Evolutionary conservation across 2,888 invertebrate species (phyloP), one percentile per base, ranked within the genome.

Genomic region (Chouioia cunea): DNA sequence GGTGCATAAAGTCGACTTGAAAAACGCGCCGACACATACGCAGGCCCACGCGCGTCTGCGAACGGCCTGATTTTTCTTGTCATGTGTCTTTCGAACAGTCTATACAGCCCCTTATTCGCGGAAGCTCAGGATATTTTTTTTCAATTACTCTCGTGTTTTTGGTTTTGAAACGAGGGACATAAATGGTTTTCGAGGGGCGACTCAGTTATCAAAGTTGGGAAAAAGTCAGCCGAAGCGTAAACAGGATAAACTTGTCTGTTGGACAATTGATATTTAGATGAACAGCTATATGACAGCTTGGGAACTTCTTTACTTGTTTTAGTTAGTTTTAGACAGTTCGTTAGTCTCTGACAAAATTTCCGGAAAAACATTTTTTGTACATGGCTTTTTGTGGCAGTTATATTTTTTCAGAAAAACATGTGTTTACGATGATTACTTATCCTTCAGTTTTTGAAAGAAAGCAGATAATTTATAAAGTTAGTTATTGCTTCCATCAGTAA

Each of bases 1-100:
- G 73, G 82, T 47, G 76, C 75, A 10, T 36, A 36, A 6, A 43
- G 20, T 22, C 72, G 73, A 75, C 76, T 78, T 76, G 77, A 78
- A 81, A 36, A 79, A 78, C 69, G 78, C 76, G 53, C 57, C 58
- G 64, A 50, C 36, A 36, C 36, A 36, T 12, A 50, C 47, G 14
- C 46, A 22, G 36, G 36, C 63, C n/a, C 44, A 52, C 66, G 44
- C 36, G 8, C 48, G 47, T n/a, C n/a, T n/a, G n/a, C n/a, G n/a
- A n/a, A n/a, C 62, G 64, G 53, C 52, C 69, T 62, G 69, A 69
- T 69, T 63, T 64, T 69, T 69, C 64, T 47, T 54, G 10, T 36
- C 36, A 6, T 36, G 36, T 36, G 36, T 36, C 36, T 36, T 36
- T 36, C 6, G 12, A 36, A 1, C 36, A 10, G 36, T 36, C 36